A percentile compares a stretch with the other conserved stretches of the same genome.
phyloP scores from a whole-genome alignment of 2,797 vertebrate genomes.

The Paratrypauchen microcephalus region DNA sequence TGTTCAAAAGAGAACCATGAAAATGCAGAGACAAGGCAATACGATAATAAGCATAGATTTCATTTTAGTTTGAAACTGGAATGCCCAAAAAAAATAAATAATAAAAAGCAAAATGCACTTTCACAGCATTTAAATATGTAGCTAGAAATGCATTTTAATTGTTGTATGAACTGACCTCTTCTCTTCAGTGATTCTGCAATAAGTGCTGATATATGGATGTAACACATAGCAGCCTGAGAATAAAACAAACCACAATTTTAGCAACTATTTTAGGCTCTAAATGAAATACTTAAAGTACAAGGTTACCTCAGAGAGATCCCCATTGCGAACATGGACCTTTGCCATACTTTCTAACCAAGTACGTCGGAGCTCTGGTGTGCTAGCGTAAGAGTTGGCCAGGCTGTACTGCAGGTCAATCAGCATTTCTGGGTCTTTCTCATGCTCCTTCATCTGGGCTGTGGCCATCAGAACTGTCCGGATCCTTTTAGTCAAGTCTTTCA shows the following conservation, averaged over 20 bases:
- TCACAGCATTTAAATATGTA: slow-evolving; percentile 13
- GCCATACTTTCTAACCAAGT: slow-evolving; percentile 99
- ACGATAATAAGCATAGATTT: slow-evolving; percentile 18
- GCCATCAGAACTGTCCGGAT: slow-evolving; percentile 98
- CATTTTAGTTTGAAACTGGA: slow-evolving; percentile 21
- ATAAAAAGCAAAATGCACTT: slow-evolving; percentile 4
- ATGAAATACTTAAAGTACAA: neutral
- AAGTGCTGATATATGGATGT: slow-evolving; percentile 96
- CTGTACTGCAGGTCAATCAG: slow-evolving; percentile 98
- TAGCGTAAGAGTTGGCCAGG: slow-evolving; percentile 96
- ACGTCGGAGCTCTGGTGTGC: slow-evolving; percentile 95
- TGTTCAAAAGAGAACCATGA: slow-evolving; percentile 14
- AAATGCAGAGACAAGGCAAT: slow-evolving; percentile 28
- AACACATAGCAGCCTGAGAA: slow-evolving; percentile 95
- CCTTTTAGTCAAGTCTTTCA: slow-evolving; percentile 96
- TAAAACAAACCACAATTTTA: neutral
- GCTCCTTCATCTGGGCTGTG: slow-evolving; percentile 99
- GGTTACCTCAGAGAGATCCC: slow-evolving; percentile 93
- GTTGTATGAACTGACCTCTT: slow-evolving; percentile 82
- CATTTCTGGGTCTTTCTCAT: slow-evolving; percentile 97
- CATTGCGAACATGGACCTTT: slow-evolving; percentile 94
- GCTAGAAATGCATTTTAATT: slow-evolving; percentile 11
- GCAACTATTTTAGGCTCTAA: neutral
- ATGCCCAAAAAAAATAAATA: slow-evolving; percentile 11
- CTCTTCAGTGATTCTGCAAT: slow-evolving; percentile 97